Conservation (phyloP, 2,888 invertebrate species). For the Parnassius mnemosyne region DNA sequence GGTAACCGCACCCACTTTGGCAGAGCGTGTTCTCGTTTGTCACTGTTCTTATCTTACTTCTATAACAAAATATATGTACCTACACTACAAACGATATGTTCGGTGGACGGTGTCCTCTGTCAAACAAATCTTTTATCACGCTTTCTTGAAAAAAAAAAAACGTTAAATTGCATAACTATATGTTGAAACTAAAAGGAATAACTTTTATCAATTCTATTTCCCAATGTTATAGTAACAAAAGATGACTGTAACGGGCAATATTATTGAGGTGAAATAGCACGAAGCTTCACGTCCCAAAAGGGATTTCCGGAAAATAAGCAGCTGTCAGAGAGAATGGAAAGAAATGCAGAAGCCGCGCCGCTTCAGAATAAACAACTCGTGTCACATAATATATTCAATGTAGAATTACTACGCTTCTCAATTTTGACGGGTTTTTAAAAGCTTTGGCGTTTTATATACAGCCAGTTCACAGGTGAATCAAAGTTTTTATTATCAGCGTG, state of each 20-base stretch:
- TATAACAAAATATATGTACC: too few relatives aligned
- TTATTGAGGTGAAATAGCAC: conserved; percentile 24
- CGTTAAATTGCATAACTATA: background rate
- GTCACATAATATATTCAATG: conserved; percentile 6
- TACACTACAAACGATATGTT: too few relatives aligned
- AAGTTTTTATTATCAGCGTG: too few relatives aligned
- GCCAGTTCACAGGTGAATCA: too few relatives aligned
- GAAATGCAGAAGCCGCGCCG: conserved; percentile 24
- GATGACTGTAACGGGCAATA: conserved; percentile 26
- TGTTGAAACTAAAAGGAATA: conserved; percentile 4
- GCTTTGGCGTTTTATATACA: too few relatives aligned
- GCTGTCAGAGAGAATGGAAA: conserved; percentile 25
- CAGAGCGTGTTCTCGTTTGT: too few relatives aligned
- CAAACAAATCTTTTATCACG: too few relatives aligned
- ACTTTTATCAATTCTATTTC: conserved; percentile 24
- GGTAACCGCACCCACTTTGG: too few relatives aligned
- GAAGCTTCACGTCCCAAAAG: conserved; percentile 21
- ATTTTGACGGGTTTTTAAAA: background rate
- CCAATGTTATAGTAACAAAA: conserved; percentile 23
- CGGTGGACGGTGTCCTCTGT: too few relatives aligned
- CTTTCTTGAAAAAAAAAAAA: too few relatives aligned
- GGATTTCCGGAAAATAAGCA: conserved; percentile 26
- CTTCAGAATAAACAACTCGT: background rate
- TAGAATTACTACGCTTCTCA: conserved; percentile 5
- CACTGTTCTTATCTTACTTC: too few relatives aligned